Evolutionary conservation across 2,113 vertebrate genomes (phyloP).

Genomic region (Aplodontia rufa): DNA sequence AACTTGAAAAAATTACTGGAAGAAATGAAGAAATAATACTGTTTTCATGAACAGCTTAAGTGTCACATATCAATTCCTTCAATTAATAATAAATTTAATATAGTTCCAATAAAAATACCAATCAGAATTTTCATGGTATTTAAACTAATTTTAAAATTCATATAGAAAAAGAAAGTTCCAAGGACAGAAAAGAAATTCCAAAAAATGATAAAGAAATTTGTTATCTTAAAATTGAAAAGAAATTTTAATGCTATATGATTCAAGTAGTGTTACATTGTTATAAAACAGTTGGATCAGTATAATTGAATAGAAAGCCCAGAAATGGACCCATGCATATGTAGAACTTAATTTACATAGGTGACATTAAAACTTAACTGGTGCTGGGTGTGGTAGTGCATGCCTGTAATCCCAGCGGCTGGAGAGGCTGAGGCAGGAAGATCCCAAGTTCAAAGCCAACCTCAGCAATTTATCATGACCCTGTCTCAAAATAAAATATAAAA

Average conservation of each 20-base stretch:
- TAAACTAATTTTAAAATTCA: conserved; percentile 45
- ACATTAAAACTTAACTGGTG: not conserved
- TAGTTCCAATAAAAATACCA: conserved; percentile 38
- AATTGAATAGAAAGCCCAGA: not conserved
- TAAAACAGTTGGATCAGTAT: not conserved
- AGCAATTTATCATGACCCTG: too few species aligned
- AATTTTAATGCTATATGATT: conserved; percentile 3
- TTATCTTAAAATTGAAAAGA: not conserved
- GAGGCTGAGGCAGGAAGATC: too few species aligned
- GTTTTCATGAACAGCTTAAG: not conserved
- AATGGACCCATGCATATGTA: not conserved
- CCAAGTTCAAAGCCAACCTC: too few species aligned
- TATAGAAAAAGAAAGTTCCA: not conserved
- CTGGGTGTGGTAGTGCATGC: too few species aligned
- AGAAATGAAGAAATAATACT: not conserved
- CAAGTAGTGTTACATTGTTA: not conserved
- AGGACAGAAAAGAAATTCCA: conserved; percentile 30
- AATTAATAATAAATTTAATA: conserved; percentile 43
- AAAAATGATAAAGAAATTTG: conserved; percentile 36
- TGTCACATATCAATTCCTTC: not conserved
- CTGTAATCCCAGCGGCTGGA: too few species aligned
- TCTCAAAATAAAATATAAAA: too few species aligned
- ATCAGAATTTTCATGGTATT: conserved; percentile 42
- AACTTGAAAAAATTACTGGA: not conserved
- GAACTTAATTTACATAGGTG: conserved; percentile 12